These are phyloP conservation scores for Oxyteleia sp. DNA, from an alignment of 2,888 invertebrate genomes.

Conservation along the genomic window DNA sequence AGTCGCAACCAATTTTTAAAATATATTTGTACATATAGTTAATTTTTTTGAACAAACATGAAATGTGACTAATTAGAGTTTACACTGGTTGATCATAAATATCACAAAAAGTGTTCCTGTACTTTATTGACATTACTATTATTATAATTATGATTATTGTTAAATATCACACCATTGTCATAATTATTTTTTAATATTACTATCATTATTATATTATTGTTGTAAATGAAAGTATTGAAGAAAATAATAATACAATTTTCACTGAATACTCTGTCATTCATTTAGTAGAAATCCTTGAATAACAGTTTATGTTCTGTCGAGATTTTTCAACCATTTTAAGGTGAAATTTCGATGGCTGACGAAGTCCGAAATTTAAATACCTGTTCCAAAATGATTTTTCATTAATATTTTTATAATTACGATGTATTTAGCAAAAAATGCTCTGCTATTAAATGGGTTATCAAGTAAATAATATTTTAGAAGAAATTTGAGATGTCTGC, in stretches of 20 bases:
- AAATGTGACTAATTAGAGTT: slow-evolving; percentile 35
- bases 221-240: slow-evolving; percentile 86
- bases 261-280: slow-evolving; percentile 78
- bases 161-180: slow-evolving; percentile 67
- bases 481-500: no score
- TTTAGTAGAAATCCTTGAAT: background rate
- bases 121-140: slow-evolving; percentile 84
- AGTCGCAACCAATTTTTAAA: slow-evolving; percentile 49
- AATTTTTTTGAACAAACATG: background rate
- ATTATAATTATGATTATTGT: slow-evolving; percentile 72
- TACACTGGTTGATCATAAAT: slow-evolving; percentile 80
- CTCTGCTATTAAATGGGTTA: no score
- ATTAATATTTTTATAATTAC: no score
- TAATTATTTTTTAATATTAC: slow-evolving; percentile 72
- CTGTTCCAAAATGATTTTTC: no score
- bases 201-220: slow-evolving; percentile 81
- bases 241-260: slow-evolving; percentile 87
- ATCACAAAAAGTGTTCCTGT: slow-evolving; percentile 87
- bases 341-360: no score
- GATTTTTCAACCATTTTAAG: no score
- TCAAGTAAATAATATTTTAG: no score
- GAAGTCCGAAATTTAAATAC: no score
- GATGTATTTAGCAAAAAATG: no score
- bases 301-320: no score
- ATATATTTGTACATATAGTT: slow-evolving; percentile 69